Conservation (phyloP, 2,888 invertebrate species). For the Allophyes oxyacanthae region DNA sequence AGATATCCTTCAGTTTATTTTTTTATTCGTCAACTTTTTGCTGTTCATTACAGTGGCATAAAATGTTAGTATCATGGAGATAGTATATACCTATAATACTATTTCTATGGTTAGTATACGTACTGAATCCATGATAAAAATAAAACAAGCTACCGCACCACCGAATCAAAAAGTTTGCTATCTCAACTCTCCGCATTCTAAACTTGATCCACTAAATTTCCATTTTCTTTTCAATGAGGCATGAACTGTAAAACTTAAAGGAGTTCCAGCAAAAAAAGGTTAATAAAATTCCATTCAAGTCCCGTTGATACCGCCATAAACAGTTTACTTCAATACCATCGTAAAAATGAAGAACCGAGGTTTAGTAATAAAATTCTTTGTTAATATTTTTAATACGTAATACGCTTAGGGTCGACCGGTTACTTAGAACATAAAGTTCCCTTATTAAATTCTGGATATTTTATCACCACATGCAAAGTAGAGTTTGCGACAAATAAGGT, state of each 20-base stretch:
- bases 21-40: too few species aligned
- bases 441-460: conserved; percentile 48
- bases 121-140: too few species aligned
- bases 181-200: conserved; percentile 2
- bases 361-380: conserved; percentile 54
- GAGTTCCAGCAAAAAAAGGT: conserved; percentile 47
- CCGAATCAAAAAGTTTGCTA: conserved; percentile 7
- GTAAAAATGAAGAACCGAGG: conserved; percentile 56
- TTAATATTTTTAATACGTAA: conserved; percentile 58
- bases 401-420: conserved; percentile 42
- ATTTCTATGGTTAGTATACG: too few species aligned
- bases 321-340: conserved; percentile 57
- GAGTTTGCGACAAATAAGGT: conserved; percentile 15
- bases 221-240: conserved; percentile 52
- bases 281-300: conserved; percentile 56
- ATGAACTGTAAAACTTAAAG: conserved; percentile 51
- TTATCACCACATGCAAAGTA: conserved; percentile 44
- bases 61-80: too few species aligned
- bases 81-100: too few species aligned
- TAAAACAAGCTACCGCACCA: background rate
- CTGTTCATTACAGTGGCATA: too few species aligned
- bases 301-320: conserved; percentile 54
- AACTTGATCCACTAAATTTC: conserved; percentile 40
- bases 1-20: too few species aligned
- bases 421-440: conserved; percentile 41